Percentiles rank a stretch among this genome's conserved stretches.
These are phyloP conservation scores for Ginglymostoma cirratum DNA, from an alignment of 2,113 vertebrate genomes.

Conservation along the genomic window DNA sequence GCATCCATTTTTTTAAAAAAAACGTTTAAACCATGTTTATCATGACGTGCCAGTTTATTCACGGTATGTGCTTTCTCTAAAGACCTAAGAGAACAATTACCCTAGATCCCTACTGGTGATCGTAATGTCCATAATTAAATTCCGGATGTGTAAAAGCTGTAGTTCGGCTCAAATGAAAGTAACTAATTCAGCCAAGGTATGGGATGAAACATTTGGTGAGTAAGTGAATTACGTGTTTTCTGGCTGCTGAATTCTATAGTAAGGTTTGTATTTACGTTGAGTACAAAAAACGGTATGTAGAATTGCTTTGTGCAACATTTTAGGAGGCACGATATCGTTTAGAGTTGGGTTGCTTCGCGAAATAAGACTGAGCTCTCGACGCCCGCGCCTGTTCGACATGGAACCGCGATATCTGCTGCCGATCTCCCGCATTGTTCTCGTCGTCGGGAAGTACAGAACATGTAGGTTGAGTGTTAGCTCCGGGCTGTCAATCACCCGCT, in stretches of 20 bases:
- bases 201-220: not conserved
- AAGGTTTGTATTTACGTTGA: not conserved
- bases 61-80: too few species aligned
- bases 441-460: not conserved
- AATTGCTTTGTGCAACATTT: not conserved
- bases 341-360: not conserved
- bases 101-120: not conserved
- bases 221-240: not conserved
- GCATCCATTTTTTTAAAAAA: not conserved
- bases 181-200: not conserved
- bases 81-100: not conserved
- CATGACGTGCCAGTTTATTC: not conserved
- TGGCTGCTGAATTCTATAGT: not conserved
- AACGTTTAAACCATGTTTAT: not conserved
- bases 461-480: conserved; percentile 32
- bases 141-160: not conserved
- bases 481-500: conserved; percentile 35
- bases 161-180: not conserved
- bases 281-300: not conserved
- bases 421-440: conserved; percentile 19
- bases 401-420: not conserved
- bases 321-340: not conserved
- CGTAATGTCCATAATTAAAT: not conserved
- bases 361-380: not conserved
- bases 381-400: not conserved